These are phyloP conservation scores for Clinocottus analis DNA, from an alignment of 2,113 vertebrate species.

Conservation along the genomic window DNA sequence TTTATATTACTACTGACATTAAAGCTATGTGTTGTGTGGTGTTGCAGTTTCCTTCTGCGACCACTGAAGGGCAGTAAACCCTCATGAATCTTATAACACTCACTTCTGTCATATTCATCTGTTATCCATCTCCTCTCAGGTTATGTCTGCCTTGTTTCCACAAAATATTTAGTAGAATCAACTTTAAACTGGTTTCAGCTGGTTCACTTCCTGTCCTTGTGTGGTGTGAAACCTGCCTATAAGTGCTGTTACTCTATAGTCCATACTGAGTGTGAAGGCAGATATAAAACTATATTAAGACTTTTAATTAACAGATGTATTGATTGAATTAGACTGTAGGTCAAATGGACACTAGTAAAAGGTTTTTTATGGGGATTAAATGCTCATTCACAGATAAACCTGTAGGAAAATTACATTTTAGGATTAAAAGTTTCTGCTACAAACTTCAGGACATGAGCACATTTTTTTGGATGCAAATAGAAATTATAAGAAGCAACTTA, in stretches of 20 bases:
- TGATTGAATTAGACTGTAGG: neutral
- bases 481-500: neutral
- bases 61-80: constrained; percentile 30
- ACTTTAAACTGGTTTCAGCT: neutral
- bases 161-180: neutral
- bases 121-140: neutral
- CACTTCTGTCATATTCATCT: neutral
- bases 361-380: neutral
- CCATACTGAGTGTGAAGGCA: too few relatives aligned
- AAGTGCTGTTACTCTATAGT: too few relatives aligned
- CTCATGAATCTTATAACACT: neutral
- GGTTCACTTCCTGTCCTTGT: neutral
- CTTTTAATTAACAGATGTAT: neutral
- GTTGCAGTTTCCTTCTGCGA: neutral
- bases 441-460: neutral
- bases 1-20: neutral
- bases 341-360: neutral
- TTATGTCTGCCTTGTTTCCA: neutral
- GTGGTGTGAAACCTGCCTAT: neutral
- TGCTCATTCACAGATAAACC: neutral
- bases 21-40: neutral
- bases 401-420: neutral
- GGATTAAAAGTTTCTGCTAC: neutral
- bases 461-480: neutral
- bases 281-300: neutral